Evolutionary conservation across 2,797 vertebrate genomes (phyloP), one percentile per base, ranked within the genome.

Genomic region (Sebastes vulpes): DNA sequence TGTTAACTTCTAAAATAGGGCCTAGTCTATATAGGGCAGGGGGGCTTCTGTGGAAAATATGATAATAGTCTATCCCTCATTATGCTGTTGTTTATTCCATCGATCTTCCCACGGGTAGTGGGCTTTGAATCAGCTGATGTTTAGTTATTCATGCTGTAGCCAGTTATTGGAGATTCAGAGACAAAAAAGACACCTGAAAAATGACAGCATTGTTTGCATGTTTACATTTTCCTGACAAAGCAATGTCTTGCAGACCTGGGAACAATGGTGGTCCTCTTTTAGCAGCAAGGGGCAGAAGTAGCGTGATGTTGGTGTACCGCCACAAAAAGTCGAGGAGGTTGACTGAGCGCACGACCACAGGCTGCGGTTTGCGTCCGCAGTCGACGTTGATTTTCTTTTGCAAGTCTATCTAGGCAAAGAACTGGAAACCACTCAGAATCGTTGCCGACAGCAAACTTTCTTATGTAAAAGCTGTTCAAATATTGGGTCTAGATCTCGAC

Each of bases 1-100:
- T 66, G 32, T 12, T 31, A 23, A 70, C 18, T 28, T 65, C 35
- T 54, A 31, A 57, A 46, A 53, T 26, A 60, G 20, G 9, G 10
- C 38, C 38, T 56, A 38, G 48, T 38, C 21, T 65, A 54, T 26
- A 20, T 52, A 53, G 50, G 63, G 28, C 35, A 32, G 28, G 11
- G 35, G 56, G 71, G 50, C 28, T 66, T 78, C n/a, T 66, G 59
- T 72, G 63, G 75, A 71, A 64, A 75, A 69, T 18, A 79, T 65
- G 25, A 84, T 66, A 50, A 50, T 50, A 50, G 48, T 50, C 48
- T 50, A 50, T 59, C 52, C 35, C 16, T 63, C 16, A 59, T 64
- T 59, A 71, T 28, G 9, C 31, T 29, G 38, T 29, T 11, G 25
- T 35, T 70, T 61, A 32, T 32, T 72, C 66, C 20, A 61, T 57